Conservation (phyloP, 2,888 invertebrate genomes). For the Hirtodrosophila confusa region DNA sequence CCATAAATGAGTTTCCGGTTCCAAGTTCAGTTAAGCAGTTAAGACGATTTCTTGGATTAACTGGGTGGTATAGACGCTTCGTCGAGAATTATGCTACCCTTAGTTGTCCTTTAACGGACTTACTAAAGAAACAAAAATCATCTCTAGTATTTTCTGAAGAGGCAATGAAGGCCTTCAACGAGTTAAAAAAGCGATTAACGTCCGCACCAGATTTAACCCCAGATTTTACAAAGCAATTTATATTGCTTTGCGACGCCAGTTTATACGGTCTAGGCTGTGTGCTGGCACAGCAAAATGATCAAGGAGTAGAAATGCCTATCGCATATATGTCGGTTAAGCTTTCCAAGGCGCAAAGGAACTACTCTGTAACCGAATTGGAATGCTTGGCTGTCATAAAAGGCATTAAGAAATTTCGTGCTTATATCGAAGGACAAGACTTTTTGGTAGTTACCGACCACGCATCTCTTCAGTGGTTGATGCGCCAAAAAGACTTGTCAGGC, state of each 20-base stretch:
- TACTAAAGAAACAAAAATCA: too few relatives aligned
- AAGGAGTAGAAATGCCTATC: slow-evolving; percentile 1
- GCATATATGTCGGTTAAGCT: background rate
- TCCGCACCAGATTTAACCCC: too few relatives aligned
- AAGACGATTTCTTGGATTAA: too few relatives aligned
- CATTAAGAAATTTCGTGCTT: background rate
- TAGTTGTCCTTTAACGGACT: too few relatives aligned
- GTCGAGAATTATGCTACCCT: too few relatives aligned
- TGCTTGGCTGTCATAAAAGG: background rate
- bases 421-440: background rate
- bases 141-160: too few relatives aligned
- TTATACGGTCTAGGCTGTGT: background rate
- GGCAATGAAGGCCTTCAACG: too few relatives aligned
- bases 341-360: background rate
- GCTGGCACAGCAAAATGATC: background rate
- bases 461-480: background rate
- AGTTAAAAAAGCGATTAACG: too few relatives aligned
- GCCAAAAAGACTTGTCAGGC: background rate
- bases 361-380: background rate
- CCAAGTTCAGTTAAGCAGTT: too few relatives aligned
- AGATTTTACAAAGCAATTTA: too few relatives aligned
- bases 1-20: too few relatives aligned
- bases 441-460: background rate
- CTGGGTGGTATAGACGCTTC: too few relatives aligned
- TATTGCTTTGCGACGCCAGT: background rate